Conservation (phyloP, 2,113 vertebrate species). For the Oreotrochilus melanogaster region DNA sequence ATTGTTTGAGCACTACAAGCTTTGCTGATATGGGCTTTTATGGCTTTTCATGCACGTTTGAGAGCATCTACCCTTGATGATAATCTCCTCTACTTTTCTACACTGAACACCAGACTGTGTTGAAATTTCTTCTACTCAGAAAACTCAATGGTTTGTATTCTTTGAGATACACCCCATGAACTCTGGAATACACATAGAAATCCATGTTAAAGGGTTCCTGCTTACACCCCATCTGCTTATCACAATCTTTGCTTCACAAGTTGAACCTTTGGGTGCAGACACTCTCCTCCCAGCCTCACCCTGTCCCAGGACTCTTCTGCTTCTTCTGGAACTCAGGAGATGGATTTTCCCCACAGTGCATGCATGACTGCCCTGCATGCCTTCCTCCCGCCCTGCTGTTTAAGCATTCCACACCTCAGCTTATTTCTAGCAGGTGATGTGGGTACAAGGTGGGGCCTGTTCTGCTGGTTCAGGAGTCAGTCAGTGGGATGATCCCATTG, state of each 20-base stretch:
- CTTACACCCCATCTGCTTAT: background rate
- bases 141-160: conserved; percentile 65
- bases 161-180: conserved; percentile 2
- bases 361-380: background rate
- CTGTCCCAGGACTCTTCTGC: background rate
- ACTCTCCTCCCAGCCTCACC: background rate
- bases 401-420: conserved; percentile 2
- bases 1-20: background rate
- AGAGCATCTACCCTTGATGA: conserved; percentile 9
- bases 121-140: conserved; percentile 55
- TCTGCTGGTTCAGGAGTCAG: background rate
- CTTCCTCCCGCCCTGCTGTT: background rate
- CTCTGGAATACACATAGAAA: background rate
- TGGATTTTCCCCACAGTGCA: background rate
- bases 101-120: conserved; percentile 53
- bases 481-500: background rate
- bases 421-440: background rate
- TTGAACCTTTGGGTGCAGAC: rapidly evolving
- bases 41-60: background rate
- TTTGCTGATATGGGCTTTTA: background rate
- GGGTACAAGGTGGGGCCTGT: background rate
- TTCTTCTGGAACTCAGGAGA: background rate
- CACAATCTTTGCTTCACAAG: background rate
- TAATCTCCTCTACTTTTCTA: conserved; percentile 43
- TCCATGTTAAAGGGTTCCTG: background rate